Evolutionary conservation across 2,888 invertebrate species (phyloP).

Genomic region (Orthonevra nobilis): DNA sequence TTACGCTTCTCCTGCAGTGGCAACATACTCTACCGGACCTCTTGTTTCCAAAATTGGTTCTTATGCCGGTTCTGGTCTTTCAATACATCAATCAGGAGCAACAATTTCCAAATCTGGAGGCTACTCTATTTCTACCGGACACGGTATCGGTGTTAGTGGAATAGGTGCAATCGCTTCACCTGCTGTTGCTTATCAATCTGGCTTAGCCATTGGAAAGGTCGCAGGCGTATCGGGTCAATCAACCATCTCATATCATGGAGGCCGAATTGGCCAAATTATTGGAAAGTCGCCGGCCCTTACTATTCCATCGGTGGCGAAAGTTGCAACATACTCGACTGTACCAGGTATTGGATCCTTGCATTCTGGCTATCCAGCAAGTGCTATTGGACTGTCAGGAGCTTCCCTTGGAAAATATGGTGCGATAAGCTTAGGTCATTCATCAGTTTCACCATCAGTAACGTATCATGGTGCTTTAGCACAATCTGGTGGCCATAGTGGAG

Average conservation of each 20-base stretch:
- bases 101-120: slow-evolving; percentile 61
- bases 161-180: slow-evolving; percentile 19
- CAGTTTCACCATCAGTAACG: slow-evolving; percentile 74
- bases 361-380: slow-evolving; percentile 11
- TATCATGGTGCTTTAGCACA: slow-evolving; percentile 75
- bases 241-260: slow-evolving; percentile 70
- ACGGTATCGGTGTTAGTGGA: slow-evolving; percentile 12
- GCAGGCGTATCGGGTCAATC: slow-evolving; percentile 62
- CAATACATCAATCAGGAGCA: slow-evolving; percentile 71
- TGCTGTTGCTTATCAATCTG: slow-evolving; percentile 46
- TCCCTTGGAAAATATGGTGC: slow-evolving; percentile 57
- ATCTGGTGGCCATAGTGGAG: slow-evolving; percentile 69
- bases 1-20: slow-evolving; percentile 65
- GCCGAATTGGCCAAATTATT: slow-evolving; percentile 32
- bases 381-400: slow-evolving; percentile 38
- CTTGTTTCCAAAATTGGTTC: slow-evolving; percentile 45
- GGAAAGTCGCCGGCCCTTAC: slow-evolving; percentile 67
- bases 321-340: slow-evolving; percentile 75
- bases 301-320: slow-evolving; percentile 44
- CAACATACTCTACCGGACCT: slow-evolving; percentile 35
- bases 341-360: slow-evolving; percentile 79
- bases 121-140: slow-evolving; percentile 35
- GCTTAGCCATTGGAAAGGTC: slow-evolving; percentile 61
- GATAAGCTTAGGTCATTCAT: slow-evolving; percentile 39
- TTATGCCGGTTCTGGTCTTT: slow-evolving; percentile 67